A percentile compares a stretch with the other conserved stretches of the same genome.
phyloP scores from a whole-genome alignment of 2,888 invertebrate species.

The Acronicta leporina region DNA sequence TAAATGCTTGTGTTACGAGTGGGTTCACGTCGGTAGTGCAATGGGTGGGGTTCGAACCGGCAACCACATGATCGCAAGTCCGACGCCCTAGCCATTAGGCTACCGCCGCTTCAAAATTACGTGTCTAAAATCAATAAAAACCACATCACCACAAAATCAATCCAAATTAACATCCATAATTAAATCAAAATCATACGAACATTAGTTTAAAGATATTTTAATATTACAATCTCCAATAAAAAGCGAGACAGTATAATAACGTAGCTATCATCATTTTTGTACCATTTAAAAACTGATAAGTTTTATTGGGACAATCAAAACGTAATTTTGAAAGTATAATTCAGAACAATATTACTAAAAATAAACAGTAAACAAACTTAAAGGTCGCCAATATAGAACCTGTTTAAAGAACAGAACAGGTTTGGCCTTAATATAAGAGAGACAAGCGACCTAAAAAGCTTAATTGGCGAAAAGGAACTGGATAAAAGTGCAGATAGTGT shows the following conservation, averaged over 20 bases:
- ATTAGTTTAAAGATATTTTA: conserved; percentile 23
- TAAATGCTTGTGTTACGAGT: no score
- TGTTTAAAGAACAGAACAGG: conserved; percentile 63
- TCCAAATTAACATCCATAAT: conserved; percentile 13
- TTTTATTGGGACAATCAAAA: conserved; percentile 59
- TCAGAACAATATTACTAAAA: conserved; percentile 71
- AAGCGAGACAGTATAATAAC: conserved; percentile 23
- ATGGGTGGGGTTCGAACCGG: no score
- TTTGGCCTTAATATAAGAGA: conserved; percentile 47
- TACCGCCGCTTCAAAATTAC: background rate
- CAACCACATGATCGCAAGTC: no score
- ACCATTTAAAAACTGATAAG: conserved; percentile 48
- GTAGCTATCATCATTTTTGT: conserved; percentile 18
- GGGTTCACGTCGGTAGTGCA: no score
- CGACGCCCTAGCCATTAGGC: no score
- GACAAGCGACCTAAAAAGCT: conserved; percentile 11
- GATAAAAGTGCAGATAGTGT: background rate
- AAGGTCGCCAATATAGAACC: conserved; percentile 74
- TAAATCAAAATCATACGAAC: conserved; percentile 21
- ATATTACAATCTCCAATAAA: conserved; percentile 28
- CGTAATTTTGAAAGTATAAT: conserved; percentile 58
- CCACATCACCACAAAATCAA: background rate
- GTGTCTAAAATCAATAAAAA: background rate
- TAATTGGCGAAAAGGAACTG: background rate
- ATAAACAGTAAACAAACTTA: conserved; percentile 80